Percentiles rank a stretch among this genome's conserved stretches.
These are phyloP conservation scores for Habroteleia sp. DNA, from an alignment of 2,888 invertebrate species.

Conservation along the genomic window DNA sequence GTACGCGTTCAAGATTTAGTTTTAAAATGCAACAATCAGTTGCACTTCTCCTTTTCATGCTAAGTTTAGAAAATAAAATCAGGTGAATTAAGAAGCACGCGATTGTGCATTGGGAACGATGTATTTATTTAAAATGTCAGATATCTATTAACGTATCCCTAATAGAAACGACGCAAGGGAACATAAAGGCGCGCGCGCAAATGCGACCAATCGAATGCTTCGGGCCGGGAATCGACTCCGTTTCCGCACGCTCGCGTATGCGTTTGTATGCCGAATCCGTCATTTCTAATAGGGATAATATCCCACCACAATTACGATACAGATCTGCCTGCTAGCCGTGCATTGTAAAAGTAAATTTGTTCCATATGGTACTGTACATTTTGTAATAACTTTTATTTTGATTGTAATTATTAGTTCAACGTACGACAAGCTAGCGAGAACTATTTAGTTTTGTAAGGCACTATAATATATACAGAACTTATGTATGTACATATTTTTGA, in stretches of 20 bases:
- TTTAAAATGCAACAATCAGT: conserved; percentile 17
- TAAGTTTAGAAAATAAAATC: conserved; percentile 32
- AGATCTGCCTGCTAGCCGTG: conserved; percentile 68
- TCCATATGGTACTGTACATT: conserved; percentile 79
- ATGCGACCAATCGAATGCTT: too few species aligned
- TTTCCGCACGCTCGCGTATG: too few species aligned
- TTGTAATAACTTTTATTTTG: conserved; percentile 77
- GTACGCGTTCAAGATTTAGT: conserved; percentile 22
- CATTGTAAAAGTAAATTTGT: conserved; percentile 70
- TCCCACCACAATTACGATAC: conserved; percentile 61
- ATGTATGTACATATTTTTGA: conserved; percentile 79
- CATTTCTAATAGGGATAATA: too few species aligned
- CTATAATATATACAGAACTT: conserved; percentile 77
- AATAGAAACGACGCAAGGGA: too few species aligned
- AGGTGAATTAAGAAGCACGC: conserved; percentile 49
- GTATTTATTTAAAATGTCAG: conserved; percentile 38
- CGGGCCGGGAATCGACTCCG: too few species aligned
- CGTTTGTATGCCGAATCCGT: too few species aligned
- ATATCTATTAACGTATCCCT: conserved; percentile 35
- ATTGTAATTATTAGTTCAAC: conserved; percentile 77
- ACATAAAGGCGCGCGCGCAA: too few species aligned
- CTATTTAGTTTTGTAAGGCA: conserved; percentile 75
- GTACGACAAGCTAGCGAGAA: conserved; percentile 69
- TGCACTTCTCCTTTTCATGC: conserved; percentile 7
- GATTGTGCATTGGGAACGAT: conserved; percentile 41